phyloP scores from a whole-genome alignment of 2,888 invertebrate genomes.

The Cacoxenus indagator region DNA sequence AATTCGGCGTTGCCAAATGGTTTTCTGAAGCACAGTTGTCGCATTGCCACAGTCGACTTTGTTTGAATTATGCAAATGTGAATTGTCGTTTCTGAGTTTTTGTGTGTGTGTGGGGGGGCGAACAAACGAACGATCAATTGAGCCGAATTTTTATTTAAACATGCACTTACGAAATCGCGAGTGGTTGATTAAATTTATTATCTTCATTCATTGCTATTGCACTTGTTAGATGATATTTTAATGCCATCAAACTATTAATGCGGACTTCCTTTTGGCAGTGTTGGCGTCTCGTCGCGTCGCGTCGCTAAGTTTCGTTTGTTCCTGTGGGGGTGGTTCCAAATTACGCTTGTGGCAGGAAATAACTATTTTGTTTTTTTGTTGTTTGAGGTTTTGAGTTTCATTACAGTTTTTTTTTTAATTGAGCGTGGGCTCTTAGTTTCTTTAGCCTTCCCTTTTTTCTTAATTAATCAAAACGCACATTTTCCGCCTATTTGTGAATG shows the following conservation, averaged over 20 bases:
- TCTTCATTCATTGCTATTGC: too few relatives aligned
- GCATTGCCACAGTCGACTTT: neutral
- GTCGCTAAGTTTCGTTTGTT: neutral
- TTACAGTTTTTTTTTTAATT: constrained; percentile 52
- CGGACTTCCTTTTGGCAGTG: too few relatives aligned
- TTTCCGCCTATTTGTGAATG: constrained; percentile 58
- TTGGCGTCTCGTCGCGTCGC: constrained; percentile 8
- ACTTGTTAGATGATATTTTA: too few relatives aligned
- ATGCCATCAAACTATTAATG: too few relatives aligned
- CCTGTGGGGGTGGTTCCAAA: too few relatives aligned
- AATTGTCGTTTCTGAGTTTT: too few relatives aligned
- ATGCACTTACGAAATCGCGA: too few relatives aligned
- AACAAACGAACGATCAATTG: too few relatives aligned
- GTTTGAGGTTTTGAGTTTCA: constrained; percentile 44
- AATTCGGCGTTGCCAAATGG: neutral
- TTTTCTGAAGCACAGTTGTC: neutral
- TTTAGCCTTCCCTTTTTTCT: constrained; percentile 47
- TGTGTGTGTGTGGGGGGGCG: too few relatives aligned
- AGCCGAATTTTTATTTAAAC: too few relatives aligned
- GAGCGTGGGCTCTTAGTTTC: constrained; percentile 63
- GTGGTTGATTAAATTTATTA: too few relatives aligned
- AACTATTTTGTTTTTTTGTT: constrained; percentile 56
- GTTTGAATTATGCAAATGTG: too few relatives aligned
- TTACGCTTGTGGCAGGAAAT: constrained; percentile 57
- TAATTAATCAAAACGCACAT: constrained; percentile 63